Base-by-base conservation (phyloP, 2,888 invertebrate species). In the Lamellibrachia columna region DNA sequence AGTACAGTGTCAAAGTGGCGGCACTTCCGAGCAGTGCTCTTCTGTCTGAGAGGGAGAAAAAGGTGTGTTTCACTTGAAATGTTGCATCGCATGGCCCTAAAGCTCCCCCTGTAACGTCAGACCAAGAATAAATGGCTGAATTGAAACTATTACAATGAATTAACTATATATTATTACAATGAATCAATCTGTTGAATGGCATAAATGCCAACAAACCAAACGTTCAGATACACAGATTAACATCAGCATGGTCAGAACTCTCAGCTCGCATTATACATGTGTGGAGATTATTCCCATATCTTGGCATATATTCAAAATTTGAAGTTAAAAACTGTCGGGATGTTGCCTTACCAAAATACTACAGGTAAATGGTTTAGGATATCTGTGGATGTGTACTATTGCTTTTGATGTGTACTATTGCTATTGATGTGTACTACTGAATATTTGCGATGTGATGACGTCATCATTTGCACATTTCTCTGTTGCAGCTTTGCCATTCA, bases 401-500 rank as follows among this genome's bases (percentile, higher is more conserved):
- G 40, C 40, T 40, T 0, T 40, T 40, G 40, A 1, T 40, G 40
- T 40, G 40, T 40, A 40, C 40, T 40, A 40, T 40, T 40, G 40
- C 40, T 40, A 40, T 40, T 40, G 40, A 40, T 40, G 40, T 40
- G 40, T 40, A 52, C 7, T 22, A 75, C 60, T 55, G 53, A 3
- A 22, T 22, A 11, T 11, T 8, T 53, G 40, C 40, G 53, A 11
- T 55, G 53, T 53, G 7, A 55, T 91, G 53, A 11, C 7, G 53
- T 53, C 3, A 55, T 91, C 53, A 40, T 53, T 53, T 52, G 4
- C 53, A 53, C 58, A 7, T 60, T 58, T 55, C n/a, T 91, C 53
- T 40, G n/a, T 93, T 93, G n/a, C 93, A 98, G 98, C 96, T 98
- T 94, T 98, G 98, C 97, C 97, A 97, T 92, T 97, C 97, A 93